Base-by-base conservation (phyloP, 2,888 invertebrate genomes). In the Orthosia cruda region DNA sequence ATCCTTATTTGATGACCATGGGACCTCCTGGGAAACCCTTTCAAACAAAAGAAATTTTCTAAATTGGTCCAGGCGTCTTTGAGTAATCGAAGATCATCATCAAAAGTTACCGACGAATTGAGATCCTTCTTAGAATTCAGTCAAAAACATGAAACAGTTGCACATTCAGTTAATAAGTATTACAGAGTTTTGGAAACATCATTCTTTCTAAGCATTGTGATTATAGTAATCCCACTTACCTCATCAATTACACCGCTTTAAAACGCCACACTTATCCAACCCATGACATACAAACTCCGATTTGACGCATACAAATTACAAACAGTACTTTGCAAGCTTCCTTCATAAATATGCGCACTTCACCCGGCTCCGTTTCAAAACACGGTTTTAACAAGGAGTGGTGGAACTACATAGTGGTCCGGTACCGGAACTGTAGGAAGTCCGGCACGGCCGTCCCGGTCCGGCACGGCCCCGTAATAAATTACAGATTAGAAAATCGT, bases 401-500 rank as follows among this genome's bases (percentile, higher is more conserved):
- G 73, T 73, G 74, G 72, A 91, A 91, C 91, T 90, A 89, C 89
- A 72, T 74, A 74, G 86, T 67, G 66, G 77, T 71, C 73, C 73
- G 69, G 81, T 54, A 81, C 89, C 93, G 94, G 93, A 93, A 92
- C 89, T 71, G 73, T 70, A 89, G 93, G 95, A 93, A 90, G 88
- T 94, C 94, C 93, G 93, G 91, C 84, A 83, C 84, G 81, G 87
- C 70, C 70, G 81, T 66, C 72, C 74, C 74, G 80, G 80, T 54
- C 74, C 64, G 74, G 74, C 15, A 72, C 77, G 86, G 87, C 88
- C 88, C 89, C 84, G 86, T 93, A 92, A 94, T 94, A 95, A 95
- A 95, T 95, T 94, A 93, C 92, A 94, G 93, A 95, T 95, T 95
- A 96, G 93, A 94, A 94, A 92, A 94, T 94, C 94, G 94, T 96